These are phyloP conservation scores for Tenthredo distinguenda DNA, from an alignment of 2,888 invertebrate genomes.

Conservation along the genomic window DNA sequence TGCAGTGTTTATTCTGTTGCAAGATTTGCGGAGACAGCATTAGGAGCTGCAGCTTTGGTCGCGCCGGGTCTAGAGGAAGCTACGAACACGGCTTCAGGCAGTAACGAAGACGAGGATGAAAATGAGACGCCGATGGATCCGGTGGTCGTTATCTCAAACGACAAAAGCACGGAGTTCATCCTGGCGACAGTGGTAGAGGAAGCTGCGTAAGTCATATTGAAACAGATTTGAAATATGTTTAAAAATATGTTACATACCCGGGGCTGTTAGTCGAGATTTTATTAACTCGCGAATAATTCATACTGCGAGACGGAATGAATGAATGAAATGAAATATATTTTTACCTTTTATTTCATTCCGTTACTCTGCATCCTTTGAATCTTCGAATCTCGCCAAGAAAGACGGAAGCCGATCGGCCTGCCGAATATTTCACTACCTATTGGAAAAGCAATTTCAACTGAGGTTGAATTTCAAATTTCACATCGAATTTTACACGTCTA, in stretches of 20 bases:
- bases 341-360: not conserved
- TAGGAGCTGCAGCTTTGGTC: slow-evolving; percentile 81
- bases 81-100: slow-evolving; percentile 94
- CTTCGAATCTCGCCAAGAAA: not conserved
- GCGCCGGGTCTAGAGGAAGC: slow-evolving; percentile 88
- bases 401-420: not conserved
- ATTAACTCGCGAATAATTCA: not conserved
- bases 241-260: too few relatives aligned
- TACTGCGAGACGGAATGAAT: not conserved
- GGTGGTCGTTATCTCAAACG: slow-evolving; percentile 88
- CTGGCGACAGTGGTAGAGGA: slow-evolving; percentile 93
- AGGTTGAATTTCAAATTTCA: slow-evolving; percentile 44
- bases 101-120: slow-evolving; percentile 91
- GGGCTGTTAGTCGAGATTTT: not conserved
- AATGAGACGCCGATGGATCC: slow-evolving; percentile 79
- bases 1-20: slow-evolving; percentile 78
- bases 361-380: not conserved
- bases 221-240: not conserved
- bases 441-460: slow-evolving; percentile 46
- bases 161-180: slow-evolving; percentile 94
- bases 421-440: slow-evolving; percentile 15
- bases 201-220: slow-evolving; percentile 84
- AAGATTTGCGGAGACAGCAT: slow-evolving; percentile 89
- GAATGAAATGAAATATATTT: not conserved
- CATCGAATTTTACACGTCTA: slow-evolving; percentile 24